Conservation (phyloP, 2,113 vertebrate genomes). For the Paradoxurus hermaphroditus region DNA sequence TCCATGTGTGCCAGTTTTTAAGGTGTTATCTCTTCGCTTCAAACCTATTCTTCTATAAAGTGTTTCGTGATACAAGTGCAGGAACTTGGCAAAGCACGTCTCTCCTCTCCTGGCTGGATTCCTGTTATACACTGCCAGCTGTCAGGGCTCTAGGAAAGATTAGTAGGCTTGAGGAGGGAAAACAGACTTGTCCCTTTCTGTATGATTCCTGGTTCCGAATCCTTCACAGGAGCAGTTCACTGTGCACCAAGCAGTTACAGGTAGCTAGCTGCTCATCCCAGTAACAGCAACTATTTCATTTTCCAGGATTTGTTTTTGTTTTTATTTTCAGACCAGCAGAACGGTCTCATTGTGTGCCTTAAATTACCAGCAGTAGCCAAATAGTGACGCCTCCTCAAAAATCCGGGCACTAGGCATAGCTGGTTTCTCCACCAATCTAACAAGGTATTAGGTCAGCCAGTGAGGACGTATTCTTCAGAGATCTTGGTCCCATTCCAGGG, state of each 20-base stretch:
- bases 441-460: too few species aligned
- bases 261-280: not conserved
- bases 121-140: not conserved
- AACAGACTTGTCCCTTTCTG: not conserved
- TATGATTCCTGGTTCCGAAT: not conserved
- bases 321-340: not conserved
- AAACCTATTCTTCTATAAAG: rapidly evolving
- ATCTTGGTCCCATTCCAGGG: not conserved
- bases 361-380: not conserved
- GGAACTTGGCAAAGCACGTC: not conserved
- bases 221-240: not conserved
- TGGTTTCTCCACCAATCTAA: not conserved
- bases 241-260: not conserved
- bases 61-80: not conserved
- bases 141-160: too few species aligned
- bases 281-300: not conserved
- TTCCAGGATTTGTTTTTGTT: not conserved
- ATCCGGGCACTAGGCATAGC: not conserved
- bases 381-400: rapidly evolving
- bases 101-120: not conserved
- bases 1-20: not conserved
- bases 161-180: not conserved
- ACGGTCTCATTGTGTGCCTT: not conserved
- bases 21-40: not conserved
- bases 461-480: not conserved